Conservation (phyloP, 2,113 vertebrate species). For the Erpornis zantholeuca region DNA sequence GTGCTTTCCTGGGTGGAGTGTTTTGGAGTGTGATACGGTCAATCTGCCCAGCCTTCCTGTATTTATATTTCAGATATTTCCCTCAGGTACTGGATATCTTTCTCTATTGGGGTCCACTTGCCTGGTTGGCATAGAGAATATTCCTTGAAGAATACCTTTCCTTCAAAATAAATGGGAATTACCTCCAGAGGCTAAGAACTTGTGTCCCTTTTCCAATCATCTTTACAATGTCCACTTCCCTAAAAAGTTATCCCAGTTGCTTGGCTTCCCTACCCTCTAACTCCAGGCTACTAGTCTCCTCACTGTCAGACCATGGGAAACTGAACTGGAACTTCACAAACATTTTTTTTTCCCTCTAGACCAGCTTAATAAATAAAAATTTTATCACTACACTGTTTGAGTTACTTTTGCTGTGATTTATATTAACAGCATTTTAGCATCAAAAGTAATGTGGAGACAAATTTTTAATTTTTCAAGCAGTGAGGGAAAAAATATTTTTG, state of each 20-base stretch:
- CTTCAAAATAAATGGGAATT: not conserved
- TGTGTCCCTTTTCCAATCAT: not conserved
- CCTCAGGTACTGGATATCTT: not conserved
- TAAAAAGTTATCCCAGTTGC: not conserved
- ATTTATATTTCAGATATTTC: not conserved
- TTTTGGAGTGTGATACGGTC: not conserved
- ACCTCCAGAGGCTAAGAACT: not conserved
- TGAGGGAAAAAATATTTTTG: not conserved
- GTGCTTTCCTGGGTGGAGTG: not conserved
- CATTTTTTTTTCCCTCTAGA: not conserved
- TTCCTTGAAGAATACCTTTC: not conserved
- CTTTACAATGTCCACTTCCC: not conserved
- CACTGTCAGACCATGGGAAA: not conserved
- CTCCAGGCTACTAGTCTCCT: not conserved
- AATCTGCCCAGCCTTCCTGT: accelerated
- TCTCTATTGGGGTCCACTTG: not conserved
- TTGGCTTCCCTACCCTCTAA: not conserved
- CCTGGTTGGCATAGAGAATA: not conserved
- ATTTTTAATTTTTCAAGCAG: not conserved
- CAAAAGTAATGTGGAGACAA: not conserved
- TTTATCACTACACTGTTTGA: not conserved
- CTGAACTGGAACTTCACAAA: not conserved
- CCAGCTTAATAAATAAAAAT: not conserved
- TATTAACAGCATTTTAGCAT: not conserved
- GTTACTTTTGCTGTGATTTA: not conserved